phyloP scores from a whole-genome alignment of 2,113 vertebrate genomes.

The Clarias magur region DNA sequence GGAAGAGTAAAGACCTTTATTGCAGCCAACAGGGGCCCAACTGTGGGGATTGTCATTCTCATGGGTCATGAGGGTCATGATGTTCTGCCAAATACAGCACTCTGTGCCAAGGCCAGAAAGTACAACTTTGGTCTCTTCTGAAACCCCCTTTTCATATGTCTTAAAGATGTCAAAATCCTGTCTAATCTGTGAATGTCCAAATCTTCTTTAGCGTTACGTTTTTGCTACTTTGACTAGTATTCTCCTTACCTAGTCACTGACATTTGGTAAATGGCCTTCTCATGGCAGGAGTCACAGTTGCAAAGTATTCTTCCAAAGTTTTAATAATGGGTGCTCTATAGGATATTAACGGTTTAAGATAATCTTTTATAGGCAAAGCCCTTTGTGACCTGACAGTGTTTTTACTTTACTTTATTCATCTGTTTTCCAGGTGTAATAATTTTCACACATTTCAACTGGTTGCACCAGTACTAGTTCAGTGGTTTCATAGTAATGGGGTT shows the following conservation, averaged over 20 bases:
- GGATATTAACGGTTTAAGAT: not conserved
- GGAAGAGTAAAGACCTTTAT: not conserved
- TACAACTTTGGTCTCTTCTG: not conserved
- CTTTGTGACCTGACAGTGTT: not conserved
- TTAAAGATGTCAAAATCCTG: not conserved
- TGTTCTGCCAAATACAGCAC: not conserved
- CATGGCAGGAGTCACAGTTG: not conserved
- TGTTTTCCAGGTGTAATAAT: not conserved
- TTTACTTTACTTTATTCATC: not conserved
- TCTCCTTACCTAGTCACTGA: not conserved
- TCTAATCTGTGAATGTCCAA: not conserved
- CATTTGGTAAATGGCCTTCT: not conserved
- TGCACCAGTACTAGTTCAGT: not conserved
- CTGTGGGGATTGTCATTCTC: not conserved
- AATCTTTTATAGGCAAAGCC: not conserved
- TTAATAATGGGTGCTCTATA: not conserved
- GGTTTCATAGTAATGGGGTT: not conserved
- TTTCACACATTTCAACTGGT: not conserved
- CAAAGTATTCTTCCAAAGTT: not conserved
- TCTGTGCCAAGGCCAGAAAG: not conserved
- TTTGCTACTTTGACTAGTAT: not conserved
- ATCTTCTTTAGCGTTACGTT: not conserved
- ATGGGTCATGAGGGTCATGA: not conserved
- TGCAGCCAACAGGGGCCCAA: not conserved
- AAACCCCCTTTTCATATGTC: not conserved